Evolutionary conservation across 64 coral and sea anemone species (phyloP), one percentile per base, ranked within the genome.

Genomic region (Montipora foliosa): DNA sequence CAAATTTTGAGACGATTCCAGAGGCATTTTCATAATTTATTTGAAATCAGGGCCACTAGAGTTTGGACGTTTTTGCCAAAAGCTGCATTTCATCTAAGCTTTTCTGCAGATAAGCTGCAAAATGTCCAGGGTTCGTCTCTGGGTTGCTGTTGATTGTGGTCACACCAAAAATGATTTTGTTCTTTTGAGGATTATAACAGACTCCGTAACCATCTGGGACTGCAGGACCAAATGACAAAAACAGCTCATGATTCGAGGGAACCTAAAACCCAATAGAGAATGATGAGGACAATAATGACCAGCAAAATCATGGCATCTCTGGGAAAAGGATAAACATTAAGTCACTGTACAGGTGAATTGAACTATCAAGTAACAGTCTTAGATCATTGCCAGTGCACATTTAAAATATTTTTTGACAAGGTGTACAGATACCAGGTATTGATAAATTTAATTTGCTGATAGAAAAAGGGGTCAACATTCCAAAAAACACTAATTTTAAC

Each of bases 121-220:
- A 96, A 24, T 96, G 91, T 6, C 92, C 95, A 10, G 97, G 64
- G 46, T 96, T 94, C 17, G 97, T 99, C 46, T 95, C 80, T 62
- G 97, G 92, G 45, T 99, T 99, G 55, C 97, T 99, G 85, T 99
- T 99, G 78, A 87, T 94, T n/a, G 95, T 88, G 9, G 92, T 85
- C 17, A 99, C 83, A 4, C 92, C 89, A 81, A 94, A 89, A 45
- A 96, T 89, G 44, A 99, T 81, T 17, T 95, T 89, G 59, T 94
- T 82, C 3, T 67, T 58, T 75, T 91, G 89, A 67, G 97, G 97
- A 71, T 99, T 99, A 69, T 99, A 99, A 77, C 94, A 99, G 21
- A 99, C 85, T 74, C 97, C 97, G 76, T 99, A 99, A 6, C 97
- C 97, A 99, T 99, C 97, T 8, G 97, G 97, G 12, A 99, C 97